Percentiles rank a stretch among this genome's conserved stretches.
Evolutionary conservation across 2,113 vertebrate genomes (phyloP).

Genomic region (Muscicapa adusta): DNA sequence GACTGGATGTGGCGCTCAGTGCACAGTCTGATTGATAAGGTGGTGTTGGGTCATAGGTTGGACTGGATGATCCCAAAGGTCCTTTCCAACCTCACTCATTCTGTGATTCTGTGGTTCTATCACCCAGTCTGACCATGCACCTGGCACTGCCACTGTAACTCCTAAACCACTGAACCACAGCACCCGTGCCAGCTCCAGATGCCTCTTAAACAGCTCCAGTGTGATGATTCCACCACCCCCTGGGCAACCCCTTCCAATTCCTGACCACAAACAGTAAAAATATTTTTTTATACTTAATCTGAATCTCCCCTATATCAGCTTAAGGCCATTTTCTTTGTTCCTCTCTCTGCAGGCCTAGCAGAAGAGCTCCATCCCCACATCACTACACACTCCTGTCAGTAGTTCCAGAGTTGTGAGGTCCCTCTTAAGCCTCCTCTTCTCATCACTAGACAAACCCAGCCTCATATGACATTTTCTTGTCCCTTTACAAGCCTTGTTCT

Average conservation of each 20-base stretch:
- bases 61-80: not conserved
- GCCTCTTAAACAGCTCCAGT: not conserved
- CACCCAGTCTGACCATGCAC: not conserved
- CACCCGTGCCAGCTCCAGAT: fast-evolving
- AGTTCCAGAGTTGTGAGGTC: not conserved
- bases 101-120: not conserved
- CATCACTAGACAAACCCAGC: not conserved
- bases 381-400: not conserved
- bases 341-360: not conserved
- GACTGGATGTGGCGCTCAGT: not conserved
- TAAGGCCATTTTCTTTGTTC: not conserved
- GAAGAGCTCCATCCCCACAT: not conserved
- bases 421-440: not conserved
- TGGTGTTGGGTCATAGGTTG: not conserved
- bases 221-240: too few relatives aligned
- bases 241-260: not conserved
- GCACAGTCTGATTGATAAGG: not conserved
- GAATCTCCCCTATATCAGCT: not conserved
- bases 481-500: not conserved
- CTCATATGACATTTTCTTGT: not conserved
- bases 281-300: not conserved
- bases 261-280: not conserved
- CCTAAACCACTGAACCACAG: too few relatives aligned
- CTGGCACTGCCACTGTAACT: not conserved
- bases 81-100: not conserved